Evolutionary conservation across 2,113 vertebrate species (phyloP), one percentile per base, ranked within the genome.

Genomic region (Oryzias woworae): DNA sequence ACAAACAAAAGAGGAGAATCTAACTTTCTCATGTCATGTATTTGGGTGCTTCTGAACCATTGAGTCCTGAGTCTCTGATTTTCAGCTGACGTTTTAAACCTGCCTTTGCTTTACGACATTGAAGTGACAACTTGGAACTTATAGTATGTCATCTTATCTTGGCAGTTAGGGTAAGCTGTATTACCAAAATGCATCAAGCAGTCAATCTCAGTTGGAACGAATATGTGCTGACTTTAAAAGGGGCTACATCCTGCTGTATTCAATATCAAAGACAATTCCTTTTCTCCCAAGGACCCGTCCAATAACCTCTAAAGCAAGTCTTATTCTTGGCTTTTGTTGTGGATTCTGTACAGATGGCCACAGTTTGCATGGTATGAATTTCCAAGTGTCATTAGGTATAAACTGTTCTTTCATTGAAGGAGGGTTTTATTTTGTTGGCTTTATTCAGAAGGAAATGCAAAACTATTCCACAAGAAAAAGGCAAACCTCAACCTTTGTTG

Each of bases 301-400:
- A 85, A 85, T 84, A 87, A 86, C 67, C 70, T 80, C 69, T 73
- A 69, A 79, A 69, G 68, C 83, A 83, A 85, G 77, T 66, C 36
- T 56, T 20, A 42, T 60, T 75, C 66, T 28, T 44, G 36, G 55
- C 69, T 82, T n/a, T 66, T 66, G 8, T 36, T 12, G 8, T 10
- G 2, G 36, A 36, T 36, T 36, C 10, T 13, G 36, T 2, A 3
- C 36, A 36, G 36, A 36, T 2, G 7, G 31, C 31, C 7, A 8
- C 12, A 12, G 36, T 36, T 36, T 36, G 8, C 8, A 10, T 36
- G 36, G 36, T 12, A 36, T 12, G 8, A 13, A 36, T 36, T 36
- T 12, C 10, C 36, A 36, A 10, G 36, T 36, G 36, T 36, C 36
- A 36, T 36, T 36, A 12, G 36, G 36, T 12, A 36, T 12, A 12